Conservation (phyloP, 2,888 invertebrate species). For the Galerucella nymphaeae region DNA sequence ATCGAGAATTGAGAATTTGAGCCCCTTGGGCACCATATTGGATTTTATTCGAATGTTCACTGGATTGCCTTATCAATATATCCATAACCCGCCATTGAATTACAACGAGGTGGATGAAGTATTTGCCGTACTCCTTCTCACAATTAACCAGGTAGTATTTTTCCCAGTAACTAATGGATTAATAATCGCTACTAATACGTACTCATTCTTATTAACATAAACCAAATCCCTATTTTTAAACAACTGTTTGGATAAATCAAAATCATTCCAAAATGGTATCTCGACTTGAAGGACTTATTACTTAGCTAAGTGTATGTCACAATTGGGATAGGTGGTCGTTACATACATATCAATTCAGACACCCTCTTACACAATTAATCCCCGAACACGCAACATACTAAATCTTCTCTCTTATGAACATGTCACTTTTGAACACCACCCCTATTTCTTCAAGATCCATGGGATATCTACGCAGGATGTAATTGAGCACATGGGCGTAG, state of each 20-base stretch:
- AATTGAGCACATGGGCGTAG: background rate
- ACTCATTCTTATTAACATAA: too few species aligned
- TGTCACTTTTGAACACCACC: conserved; percentile 27
- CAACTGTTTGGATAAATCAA: background rate
- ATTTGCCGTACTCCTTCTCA: too few species aligned
- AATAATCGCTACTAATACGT: too few species aligned
- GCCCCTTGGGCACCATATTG: too few species aligned
- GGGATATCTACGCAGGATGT: background rate
- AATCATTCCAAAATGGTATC: background rate
- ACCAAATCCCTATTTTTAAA: background rate
- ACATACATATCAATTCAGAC: conserved; percentile 22
- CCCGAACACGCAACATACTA: conserved; percentile 19
- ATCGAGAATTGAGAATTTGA: too few species aligned
- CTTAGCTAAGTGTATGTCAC: conserved; percentile 6
- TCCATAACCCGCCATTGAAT: too few species aligned
- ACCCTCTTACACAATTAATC: conserved; percentile 27
- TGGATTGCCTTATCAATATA: too few species aligned
- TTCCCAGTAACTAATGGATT: too few species aligned
- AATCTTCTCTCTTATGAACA: conserved; percentile 31
- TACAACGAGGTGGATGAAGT: too few species aligned
- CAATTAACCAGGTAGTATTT: too few species aligned
- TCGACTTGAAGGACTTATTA: conserved; percentile 3
- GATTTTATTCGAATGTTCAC: too few species aligned
- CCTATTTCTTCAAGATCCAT: conserved; percentile 24
- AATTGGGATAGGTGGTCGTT: background rate